These are phyloP conservation scores for Gortyna flavago DNA, from an alignment of 2,888 invertebrate species.

Conservation along the genomic window DNA sequence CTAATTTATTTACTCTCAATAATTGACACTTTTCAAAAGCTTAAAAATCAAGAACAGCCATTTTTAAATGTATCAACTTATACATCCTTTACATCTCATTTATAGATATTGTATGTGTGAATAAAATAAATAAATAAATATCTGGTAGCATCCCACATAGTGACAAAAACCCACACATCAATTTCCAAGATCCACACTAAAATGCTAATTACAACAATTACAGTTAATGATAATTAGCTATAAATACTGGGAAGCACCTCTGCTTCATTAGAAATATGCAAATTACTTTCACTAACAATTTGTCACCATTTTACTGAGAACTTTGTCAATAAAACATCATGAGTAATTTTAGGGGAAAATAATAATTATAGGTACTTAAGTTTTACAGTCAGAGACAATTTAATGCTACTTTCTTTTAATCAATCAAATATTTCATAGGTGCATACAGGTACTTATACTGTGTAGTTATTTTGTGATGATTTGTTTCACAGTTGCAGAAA, in stretches of 20 bases:
- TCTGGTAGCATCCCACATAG: neutral
- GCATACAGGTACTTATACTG: neutral
- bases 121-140: too few relatives aligned
- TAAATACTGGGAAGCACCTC: slow-evolving; percentile 9
- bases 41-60: neutral
- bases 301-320: slow-evolving; percentile 19
- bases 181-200: neutral
- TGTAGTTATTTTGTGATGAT: neutral
- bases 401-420: neutral
- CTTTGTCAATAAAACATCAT: neutral
- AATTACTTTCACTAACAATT: slow-evolving; percentile 34
- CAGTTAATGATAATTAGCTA: slow-evolving; percentile 2
- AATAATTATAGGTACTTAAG: neutral
- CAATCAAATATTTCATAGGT: neutral
- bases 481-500: neutral
- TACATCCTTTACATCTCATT: neutral
- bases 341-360: neutral
- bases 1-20: neutral
- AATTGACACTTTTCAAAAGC: neutral
- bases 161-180: neutral
- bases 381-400: neutral
- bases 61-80: neutral
- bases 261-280: slow-evolving; percentile 14
- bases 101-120: too few relatives aligned
- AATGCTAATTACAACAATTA: slow-evolving; percentile 27